Evolutionary conservation across 2,888 invertebrate species (phyloP).

Genomic region (Sesia bembeciformis): DNA sequence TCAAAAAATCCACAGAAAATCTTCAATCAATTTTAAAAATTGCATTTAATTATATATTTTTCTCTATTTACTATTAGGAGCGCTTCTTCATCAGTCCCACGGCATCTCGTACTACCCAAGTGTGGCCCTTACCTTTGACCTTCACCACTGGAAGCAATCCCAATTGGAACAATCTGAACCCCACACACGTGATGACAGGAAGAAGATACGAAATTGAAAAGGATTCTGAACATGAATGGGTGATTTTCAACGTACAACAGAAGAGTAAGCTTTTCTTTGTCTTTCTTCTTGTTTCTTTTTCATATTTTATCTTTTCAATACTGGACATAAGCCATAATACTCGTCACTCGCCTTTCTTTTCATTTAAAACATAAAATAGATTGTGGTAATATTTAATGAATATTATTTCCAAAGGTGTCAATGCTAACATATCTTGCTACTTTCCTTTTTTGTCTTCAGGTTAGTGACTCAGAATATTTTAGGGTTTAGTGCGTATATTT

Average conservation of each 20-base stretch:
- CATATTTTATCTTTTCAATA: background rate
- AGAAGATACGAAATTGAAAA: slow-evolving; percentile 23
- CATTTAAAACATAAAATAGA: no score
- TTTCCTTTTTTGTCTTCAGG: no score
- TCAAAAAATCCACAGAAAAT: no score
- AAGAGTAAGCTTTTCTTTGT: slow-evolving; percentile 45
- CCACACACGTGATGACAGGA: slow-evolving; percentile 31
- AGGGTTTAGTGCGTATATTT: no score
- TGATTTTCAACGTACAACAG: slow-evolving; percentile 76
- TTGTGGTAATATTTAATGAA: no score
- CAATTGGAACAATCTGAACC: slow-evolving; percentile 38
- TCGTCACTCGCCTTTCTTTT: no score
- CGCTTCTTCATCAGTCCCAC: slow-evolving; percentile 47
- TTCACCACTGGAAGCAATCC: slow-evolving; percentile 49
- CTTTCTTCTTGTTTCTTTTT: background rate
- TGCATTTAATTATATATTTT: no score
- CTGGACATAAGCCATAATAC: background rate
- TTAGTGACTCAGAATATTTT: no score
- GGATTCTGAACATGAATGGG: slow-evolving; percentile 60
- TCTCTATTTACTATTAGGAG: slow-evolving; percentile 24
- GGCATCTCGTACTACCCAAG: slow-evolving; percentile 28
- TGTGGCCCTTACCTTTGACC: slow-evolving; percentile 61
- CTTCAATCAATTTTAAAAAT: no score
- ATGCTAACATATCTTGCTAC: no score
- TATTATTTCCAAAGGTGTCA: no score